A percentile compares a stretch with the other conserved stretches of the same genome.
These are phyloP conservation scores for Trachops cirrhosus DNA, from an alignment of 2,797 vertebrate species.

Conservation along the genomic window DNA sequence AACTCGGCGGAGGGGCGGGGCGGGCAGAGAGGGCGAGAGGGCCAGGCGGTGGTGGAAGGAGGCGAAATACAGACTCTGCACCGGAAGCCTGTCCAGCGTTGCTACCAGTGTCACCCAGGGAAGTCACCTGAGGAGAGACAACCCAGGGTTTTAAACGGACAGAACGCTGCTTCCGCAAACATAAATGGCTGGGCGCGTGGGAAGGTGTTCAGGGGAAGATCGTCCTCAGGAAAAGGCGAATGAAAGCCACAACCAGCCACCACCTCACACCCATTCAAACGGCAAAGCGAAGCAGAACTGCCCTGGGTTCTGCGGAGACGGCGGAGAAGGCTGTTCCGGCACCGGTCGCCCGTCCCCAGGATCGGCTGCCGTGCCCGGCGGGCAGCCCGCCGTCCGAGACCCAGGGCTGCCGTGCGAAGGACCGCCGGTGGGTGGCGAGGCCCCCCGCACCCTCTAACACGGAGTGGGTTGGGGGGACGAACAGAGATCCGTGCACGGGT, in stretches of 20 bases:
- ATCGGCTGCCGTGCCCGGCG: too few species aligned
- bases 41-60: too few species aligned
- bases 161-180: not conserved
- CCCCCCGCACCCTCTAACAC: fast-evolving
- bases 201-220: not conserved
- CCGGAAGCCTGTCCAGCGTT: not conserved
- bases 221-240: not conserved
- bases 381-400: not conserved
- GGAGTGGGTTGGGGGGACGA: not conserved
- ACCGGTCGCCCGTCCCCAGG: fast-evolving
- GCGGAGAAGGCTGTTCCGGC: fast-evolving
- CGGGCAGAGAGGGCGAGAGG: too few species aligned
- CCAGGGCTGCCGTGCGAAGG: fast-evolving
- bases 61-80: not conserved
- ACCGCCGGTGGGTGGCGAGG: not conserved
- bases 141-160: not conserved
- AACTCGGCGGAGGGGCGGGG: not conserved
- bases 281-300: not conserved
- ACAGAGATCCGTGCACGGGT: fast-evolving
- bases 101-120: not conserved
- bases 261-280: not conserved
- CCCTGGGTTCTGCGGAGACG: not conserved
- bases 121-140: not conserved
- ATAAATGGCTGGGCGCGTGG: not conserved
- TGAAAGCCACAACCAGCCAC: not conserved